These are phyloP conservation scores for Xestia rhomboidea DNA, from an alignment of 2,888 invertebrate species.

Conservation along the genomic window DNA sequence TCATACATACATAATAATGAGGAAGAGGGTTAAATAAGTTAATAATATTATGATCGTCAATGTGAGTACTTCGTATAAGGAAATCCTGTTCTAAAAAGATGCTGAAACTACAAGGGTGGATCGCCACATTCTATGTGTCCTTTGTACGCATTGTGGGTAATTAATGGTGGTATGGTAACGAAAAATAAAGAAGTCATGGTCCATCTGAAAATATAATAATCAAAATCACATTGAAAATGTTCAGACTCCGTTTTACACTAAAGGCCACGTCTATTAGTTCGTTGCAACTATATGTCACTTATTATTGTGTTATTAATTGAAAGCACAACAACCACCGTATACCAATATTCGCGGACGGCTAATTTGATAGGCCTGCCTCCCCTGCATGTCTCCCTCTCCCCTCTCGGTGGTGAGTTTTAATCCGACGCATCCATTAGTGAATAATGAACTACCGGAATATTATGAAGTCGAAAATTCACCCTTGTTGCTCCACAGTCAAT, in stretches of 20 bases:
- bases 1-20: neutral
- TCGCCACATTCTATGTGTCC: neutral
- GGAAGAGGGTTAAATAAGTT: neutral
- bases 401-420: neutral
- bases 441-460: too few relatives aligned
- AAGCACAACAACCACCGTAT: neutral
- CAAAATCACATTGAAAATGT: neutral
- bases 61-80: neutral
- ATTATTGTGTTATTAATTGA: constrained; percentile 1
- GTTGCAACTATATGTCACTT: neutral
- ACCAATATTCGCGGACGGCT: neutral
- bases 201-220: neutral
- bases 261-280: neutral
- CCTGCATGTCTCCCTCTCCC: neutral
- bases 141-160: neutral
- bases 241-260: neutral
- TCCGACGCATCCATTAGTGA: neutral
- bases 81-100: neutral
- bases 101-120: neutral
- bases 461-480: neutral
- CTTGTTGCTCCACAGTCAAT: neutral
- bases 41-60: neutral
- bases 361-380: neutral
- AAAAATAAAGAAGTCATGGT: neutral
- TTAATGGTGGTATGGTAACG: neutral